Conservation (phyloP, 1,140 invertebrate genomes). For the Panagrolaimus sp. region DNA sequence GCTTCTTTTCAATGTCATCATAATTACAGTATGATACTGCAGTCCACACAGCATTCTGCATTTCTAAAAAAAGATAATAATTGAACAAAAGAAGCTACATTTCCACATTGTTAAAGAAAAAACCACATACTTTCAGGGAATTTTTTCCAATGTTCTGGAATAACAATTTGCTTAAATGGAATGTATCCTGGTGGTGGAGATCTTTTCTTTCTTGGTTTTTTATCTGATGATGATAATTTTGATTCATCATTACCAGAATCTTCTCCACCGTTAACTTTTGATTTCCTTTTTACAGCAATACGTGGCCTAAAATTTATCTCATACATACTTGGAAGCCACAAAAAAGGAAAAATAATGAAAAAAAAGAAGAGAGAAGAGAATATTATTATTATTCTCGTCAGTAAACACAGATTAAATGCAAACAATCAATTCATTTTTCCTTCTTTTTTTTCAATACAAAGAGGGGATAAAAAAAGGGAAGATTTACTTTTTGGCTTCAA, state of each 20-base stretch:
- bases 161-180: conserved; percentile 9
- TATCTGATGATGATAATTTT: background rate
- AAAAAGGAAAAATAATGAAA: background rate
- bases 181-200: conserved; percentile 9
- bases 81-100: too few relatives aligned
- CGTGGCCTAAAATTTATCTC: background rate
- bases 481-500: conserved; percentile 4
- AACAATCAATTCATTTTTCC: too few relatives aligned
- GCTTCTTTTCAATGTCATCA: conserved; percentile 9
- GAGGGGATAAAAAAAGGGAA: background rate
- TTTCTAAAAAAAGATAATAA: conserved; percentile 7
- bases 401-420: too few relatives aligned
- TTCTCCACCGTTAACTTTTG: background rate
- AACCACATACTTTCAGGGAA: background rate
- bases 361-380: conserved; percentile 7
- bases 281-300: background rate
- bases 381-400: too few relatives aligned
- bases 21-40: conserved; percentile 8
- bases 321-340: too few relatives aligned
- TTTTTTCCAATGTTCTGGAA: conserved; percentile 4
- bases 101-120: background rate
- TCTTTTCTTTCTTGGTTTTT: conserved; percentile 11
- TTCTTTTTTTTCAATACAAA: too few relatives aligned
- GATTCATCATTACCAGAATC: background rate
- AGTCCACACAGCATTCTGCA: conserved; percentile 5